These are phyloP conservation scores for Oryctes rhinoceros DNA, from an alignment of 1,140 invertebrate genomes.

Conservation along the genomic window DNA sequence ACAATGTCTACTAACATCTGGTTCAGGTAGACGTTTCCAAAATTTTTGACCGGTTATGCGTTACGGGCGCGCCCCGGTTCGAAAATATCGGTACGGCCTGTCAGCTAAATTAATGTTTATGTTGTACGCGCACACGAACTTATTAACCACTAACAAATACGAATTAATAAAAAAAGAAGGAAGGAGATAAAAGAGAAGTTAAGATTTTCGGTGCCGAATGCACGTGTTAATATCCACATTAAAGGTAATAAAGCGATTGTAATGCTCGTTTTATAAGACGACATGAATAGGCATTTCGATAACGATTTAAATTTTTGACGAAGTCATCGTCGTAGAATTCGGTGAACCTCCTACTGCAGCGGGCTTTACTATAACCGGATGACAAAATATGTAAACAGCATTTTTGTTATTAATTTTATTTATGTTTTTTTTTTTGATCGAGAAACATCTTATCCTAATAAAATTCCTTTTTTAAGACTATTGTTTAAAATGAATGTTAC, in stretches of 20 bases:
- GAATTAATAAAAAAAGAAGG: conserved; percentile 21
- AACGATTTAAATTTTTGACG: conserved; percentile 6
- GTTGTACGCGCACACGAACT: conserved; percentile 25
- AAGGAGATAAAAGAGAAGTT: background rate
- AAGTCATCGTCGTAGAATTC: conserved; percentile 2
- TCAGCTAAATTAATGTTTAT: conserved; percentile 39
- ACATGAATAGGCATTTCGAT: conserved; percentile 18
- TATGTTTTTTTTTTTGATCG: no score
- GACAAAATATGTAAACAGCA: no score
- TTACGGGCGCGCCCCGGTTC: conserved; percentile 34
- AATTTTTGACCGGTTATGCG: conserved; percentile 36
- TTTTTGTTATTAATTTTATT: no score
- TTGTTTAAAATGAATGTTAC: no score
- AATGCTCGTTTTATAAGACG: conserved; percentile 9
- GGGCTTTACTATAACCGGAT: no score
- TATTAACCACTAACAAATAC: conserved; percentile 33
- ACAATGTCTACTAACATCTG: conserved; percentile 40
- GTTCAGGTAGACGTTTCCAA: conserved; percentile 44
- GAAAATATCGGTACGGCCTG: conserved; percentile 31
- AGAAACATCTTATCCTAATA: no score
- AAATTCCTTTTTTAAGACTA: no score
- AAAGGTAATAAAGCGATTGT: conserved; percentile 23
- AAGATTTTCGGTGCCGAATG: background rate
- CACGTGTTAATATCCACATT: conserved; percentile 29
- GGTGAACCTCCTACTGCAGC: background rate